A percentile compares a stretch with the other conserved stretches of the same genome.
Conservation (phyloP, 2,797 vertebrate species). For the Channallabes apus region DNA sequence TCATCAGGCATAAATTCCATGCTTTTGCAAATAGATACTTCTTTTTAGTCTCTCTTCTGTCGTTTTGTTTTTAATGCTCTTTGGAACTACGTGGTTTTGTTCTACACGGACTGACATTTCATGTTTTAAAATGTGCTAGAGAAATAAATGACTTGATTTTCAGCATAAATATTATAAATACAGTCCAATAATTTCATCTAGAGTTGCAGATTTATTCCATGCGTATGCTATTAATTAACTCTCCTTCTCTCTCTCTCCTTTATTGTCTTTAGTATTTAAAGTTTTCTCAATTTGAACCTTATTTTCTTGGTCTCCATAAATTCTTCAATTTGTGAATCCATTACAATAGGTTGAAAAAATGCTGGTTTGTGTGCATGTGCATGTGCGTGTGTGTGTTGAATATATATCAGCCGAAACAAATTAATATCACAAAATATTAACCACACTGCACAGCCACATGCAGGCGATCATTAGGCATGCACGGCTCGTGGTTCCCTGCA, state of each 20-base stretch:
- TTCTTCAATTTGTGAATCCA: not conserved
- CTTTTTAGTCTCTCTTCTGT: not conserved
- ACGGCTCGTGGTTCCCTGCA: slow-evolving; percentile 80
- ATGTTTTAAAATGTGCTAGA: not conserved
- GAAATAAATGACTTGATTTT: not conserved
- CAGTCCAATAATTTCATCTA: not conserved
- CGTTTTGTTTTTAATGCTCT: not conserved
- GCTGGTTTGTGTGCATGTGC: not conserved
- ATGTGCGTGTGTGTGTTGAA: not conserved
- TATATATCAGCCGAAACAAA: not conserved
- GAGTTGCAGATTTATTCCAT: not conserved
- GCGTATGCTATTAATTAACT: not conserved
- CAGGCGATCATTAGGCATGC: slow-evolving; percentile 78
- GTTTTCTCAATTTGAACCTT: not conserved
- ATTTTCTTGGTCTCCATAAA: not conserved
- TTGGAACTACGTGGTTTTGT: not conserved
- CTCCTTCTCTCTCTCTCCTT: not conserved
- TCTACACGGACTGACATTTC: not conserved
- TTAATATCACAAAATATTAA: slow-evolving; percentile 30
- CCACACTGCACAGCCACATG: slow-evolving; percentile 81
- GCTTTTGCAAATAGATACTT: not conserved
- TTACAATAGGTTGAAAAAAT: not conserved
- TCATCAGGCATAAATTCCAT: not conserved
- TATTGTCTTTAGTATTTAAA: not conserved
- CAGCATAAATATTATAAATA: not conserved